phyloP scores from a whole-genome alignment of 2,888 invertebrate genomes.

The Oligia strigilis region DNA sequence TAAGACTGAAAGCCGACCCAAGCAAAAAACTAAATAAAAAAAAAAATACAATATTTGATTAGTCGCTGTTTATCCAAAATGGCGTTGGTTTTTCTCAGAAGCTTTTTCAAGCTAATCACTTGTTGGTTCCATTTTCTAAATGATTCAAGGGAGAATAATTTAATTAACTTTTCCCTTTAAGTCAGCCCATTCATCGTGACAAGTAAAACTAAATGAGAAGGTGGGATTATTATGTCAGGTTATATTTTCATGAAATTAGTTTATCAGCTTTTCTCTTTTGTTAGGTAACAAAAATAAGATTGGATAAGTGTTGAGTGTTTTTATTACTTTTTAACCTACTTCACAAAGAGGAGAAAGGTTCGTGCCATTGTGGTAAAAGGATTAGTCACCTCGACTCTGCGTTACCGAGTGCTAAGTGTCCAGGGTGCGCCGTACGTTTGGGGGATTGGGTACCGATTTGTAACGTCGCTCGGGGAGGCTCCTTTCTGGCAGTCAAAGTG shows the following conservation, averaged over 20 bases:
- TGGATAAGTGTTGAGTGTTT: background rate
- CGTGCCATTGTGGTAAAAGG: background rate
- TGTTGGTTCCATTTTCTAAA: conserved; percentile 47
- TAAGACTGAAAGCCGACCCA: background rate
- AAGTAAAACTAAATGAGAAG: conserved; percentile 34
- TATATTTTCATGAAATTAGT: conserved; percentile 34
- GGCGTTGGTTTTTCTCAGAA: conserved; percentile 25
- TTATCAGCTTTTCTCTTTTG: background rate
- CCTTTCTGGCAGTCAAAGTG: too few species aligned
- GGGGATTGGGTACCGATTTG: too few species aligned
- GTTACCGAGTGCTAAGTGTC: background rate
- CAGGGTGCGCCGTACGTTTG: background rate
- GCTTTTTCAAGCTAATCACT: conserved; percentile 31
- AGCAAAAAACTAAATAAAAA: conserved; percentile 17
- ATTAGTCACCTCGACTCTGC: background rate
- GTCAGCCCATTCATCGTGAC: conserved; percentile 39
- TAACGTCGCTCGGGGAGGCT: too few species aligned
- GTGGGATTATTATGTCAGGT: conserved; percentile 13
- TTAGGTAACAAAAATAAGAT: background rate
- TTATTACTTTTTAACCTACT: background rate
- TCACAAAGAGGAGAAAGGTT: background rate
- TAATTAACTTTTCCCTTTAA: conserved; percentile 50
- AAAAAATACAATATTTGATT: conserved; percentile 42
- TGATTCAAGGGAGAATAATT: conserved; percentile 44
- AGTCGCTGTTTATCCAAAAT: conserved; percentile 18